Evolutionary conservation across 2,888 invertebrate species (phyloP), one percentile per base, ranked within the genome.

Genomic region (Mythimna lalbum): DNA sequence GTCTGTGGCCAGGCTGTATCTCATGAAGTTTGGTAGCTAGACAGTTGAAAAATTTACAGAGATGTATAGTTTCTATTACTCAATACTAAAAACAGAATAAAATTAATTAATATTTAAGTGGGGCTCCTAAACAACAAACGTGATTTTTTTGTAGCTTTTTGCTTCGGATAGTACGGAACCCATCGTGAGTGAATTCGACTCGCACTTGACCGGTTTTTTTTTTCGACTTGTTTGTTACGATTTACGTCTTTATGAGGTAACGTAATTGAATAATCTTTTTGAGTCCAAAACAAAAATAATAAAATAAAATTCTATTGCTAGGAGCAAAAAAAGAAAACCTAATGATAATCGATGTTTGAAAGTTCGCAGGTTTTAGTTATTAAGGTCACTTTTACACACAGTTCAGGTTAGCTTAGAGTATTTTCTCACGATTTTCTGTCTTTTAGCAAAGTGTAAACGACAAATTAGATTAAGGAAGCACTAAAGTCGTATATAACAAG

Each of bases 351-450:
- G 53, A 73, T 68, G 60, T 69, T 66, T 73, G 52, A 78, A 73
- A 73, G 73, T 78, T 73, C 52, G 55, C 64, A 55, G 10, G 43
- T 47, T 78, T 23, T 31, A 55, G 69, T 79, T 57, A 79, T 80
- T 80, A 80, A 27, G 69, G 80, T 52, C 49, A 79, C 63, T 47
- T 7, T n/a, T n/a, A n/a, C n/a, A n/a, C n/a, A n/a, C n/a, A n/a
- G 21, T 4, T 17, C 21, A 67, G 63, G 49, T 62, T 59, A 33
- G 39, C 39, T 55, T 31, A 39, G 19, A 69, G 36, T 7, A 36
- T 47, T 73, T 63, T 60, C 36, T 31, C 31, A 39, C 50, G 12
- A 0, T 55, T 73, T 56, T 52, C 39, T 61, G 63, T 63, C 12
- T 47, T 60, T 19, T 43, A 27, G 21, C 36, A 47, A 50, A 67